A percentile compares a stretch with the other conserved stretches of the same genome.
Evolutionary conservation across 2,113 vertebrate genomes (phyloP).

Genomic region (Oxygymnocypris stewartii): DNA sequence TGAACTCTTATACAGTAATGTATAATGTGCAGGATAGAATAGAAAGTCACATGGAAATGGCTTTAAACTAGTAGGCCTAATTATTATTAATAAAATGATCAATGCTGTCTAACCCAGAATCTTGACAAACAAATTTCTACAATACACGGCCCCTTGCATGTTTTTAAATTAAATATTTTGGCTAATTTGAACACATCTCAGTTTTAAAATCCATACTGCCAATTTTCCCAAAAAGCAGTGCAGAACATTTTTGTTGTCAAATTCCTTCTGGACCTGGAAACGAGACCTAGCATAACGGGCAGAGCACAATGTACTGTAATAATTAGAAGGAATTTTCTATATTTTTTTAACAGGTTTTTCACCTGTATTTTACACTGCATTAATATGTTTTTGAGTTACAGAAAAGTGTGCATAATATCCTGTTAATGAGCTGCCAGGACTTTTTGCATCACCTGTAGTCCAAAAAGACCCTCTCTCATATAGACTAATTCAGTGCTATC

Average conservation of each 20-base stretch:
- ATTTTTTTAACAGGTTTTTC: not conserved
- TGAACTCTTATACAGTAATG: not conserved
- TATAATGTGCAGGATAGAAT: not conserved
- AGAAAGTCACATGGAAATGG: not conserved
- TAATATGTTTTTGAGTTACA: not conserved
- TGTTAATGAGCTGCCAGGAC: not conserved
- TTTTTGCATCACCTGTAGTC: not conserved
- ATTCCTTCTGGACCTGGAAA: not conserved
- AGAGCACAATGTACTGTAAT: not conserved
- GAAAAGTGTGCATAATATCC: not conserved
- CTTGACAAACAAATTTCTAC: not conserved
- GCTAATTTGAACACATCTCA: constrained; percentile 1
- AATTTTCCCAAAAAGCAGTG: not conserved
- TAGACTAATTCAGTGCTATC: not conserved
- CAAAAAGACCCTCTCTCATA: not conserved
- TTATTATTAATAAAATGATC: not conserved
- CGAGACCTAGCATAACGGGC: not conserved
- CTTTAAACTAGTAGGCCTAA: not conserved
- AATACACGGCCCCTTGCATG: not conserved
- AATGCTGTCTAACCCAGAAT: not conserved
- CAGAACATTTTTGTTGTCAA: not conserved
- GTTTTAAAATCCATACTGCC: not conserved
- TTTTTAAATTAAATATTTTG: not conserved
- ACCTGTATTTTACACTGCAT: not conserved
- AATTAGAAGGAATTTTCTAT: not conserved